A percentile compares a stretch with the other conserved stretches of the same genome.
Evolutionary conservation across 2,888 invertebrate species (phyloP).

Genomic region (Stictocephala bisonia): DNA sequence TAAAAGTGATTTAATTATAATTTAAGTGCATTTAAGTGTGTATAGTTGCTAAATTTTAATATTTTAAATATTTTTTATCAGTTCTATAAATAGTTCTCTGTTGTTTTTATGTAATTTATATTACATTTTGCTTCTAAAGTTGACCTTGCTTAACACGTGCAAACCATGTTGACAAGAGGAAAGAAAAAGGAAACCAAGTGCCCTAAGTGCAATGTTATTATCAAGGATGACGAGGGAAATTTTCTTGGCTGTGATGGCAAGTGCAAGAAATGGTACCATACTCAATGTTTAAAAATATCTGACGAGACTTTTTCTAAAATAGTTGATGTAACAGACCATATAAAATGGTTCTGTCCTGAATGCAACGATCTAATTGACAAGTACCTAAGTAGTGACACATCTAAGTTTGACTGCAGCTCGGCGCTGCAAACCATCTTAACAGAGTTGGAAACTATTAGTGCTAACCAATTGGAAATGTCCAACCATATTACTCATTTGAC

Average conservation of each 20-base stretch:
- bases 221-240: neutral
- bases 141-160: too few relatives aligned
- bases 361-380: neutral
- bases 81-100: too few relatives aligned
- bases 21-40: too few relatives aligned
- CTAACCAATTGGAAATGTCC: neutral
- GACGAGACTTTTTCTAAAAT: neutral
- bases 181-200: neutral
- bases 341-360: neutral
- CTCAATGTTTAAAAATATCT: neutral
- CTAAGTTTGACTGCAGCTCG: neutral
- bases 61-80: too few relatives aligned
- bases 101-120: too few relatives aligned
- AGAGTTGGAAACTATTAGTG: neutral
- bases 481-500: neutral
- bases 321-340: neutral
- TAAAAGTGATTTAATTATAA: too few relatives aligned
- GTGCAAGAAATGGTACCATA: neutral
- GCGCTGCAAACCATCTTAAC: neutral
- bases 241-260: slow-evolving; percentile 2
- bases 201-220: neutral
- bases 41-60: too few relatives aligned
- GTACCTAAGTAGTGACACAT: neutral
- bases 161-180: too few relatives aligned
- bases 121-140: too few relatives aligned